phyloP scores from a whole-genome alignment of 2,113 vertebrate species.

The Orthochromis indermauri region DNA sequence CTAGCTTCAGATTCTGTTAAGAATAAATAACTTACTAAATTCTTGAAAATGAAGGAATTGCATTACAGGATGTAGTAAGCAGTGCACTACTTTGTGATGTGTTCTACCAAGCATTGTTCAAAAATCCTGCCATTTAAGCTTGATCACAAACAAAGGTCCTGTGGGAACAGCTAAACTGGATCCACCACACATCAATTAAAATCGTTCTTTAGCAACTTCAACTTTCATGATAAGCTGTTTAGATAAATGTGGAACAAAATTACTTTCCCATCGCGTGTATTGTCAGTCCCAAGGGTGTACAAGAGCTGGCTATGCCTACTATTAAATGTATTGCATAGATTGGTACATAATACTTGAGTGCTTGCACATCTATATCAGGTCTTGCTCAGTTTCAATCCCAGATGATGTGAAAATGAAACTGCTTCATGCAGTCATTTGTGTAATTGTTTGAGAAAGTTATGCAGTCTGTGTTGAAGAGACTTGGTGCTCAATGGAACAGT shows the following conservation, averaged over 20 bases:
- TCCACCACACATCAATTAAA: not conserved
- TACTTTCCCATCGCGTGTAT: not conserved
- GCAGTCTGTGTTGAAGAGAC: not conserved
- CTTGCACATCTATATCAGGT: not conserved
- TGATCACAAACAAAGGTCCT: not conserved
- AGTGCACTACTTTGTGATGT: not conserved
- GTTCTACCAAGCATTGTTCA: not conserved
- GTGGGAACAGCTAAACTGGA: not conserved
- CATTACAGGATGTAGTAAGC: not conserved
- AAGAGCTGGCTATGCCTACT: not conserved
- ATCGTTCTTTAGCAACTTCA: not conserved
- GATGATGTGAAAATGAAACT: not conserved
- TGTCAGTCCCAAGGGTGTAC: not conserved
- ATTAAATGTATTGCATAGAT: not conserved
- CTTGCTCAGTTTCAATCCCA: not conserved
- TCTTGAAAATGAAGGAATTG: not conserved
- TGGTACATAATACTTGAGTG: not conserved
- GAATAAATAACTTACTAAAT: not conserved
- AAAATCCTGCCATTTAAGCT: not conserved
- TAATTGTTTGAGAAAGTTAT: constrained; percentile 33
- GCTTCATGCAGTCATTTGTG: constrained; percentile 8
- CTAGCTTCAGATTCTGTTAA: not conserved
- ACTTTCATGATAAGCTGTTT: not conserved
- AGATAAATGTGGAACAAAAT: not conserved
- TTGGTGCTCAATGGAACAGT: not conserved